Conservation (phyloP, 1,140 invertebrate genomes). For the roundworm (Caenorhabditis elegans) region DNA sequence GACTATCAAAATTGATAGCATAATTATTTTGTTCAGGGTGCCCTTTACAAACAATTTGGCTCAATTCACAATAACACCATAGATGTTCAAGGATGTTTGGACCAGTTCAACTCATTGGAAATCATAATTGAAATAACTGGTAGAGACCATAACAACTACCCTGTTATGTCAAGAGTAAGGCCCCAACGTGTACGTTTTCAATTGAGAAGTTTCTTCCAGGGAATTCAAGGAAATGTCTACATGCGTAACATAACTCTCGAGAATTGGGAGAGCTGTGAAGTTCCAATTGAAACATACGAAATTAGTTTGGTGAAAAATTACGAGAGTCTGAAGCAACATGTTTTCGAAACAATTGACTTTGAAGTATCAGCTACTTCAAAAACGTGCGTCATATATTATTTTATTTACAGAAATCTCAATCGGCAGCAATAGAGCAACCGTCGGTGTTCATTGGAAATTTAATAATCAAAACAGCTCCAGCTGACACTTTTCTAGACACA, state of each 20-base stretch:
- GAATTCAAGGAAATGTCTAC: conserved; percentile 3
- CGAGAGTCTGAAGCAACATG: background rate
- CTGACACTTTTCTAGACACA: conserved; percentile 37
- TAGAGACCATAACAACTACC: background rate
- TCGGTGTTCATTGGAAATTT: conserved; percentile 32
- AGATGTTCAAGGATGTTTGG: background rate
- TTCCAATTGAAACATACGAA: background rate
- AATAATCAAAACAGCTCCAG: background rate
- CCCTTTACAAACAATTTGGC: background rate
- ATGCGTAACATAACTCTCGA: background rate
- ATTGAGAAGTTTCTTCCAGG: background rate
- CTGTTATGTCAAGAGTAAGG: background rate
- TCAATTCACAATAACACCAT: background rate
- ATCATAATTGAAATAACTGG: background rate
- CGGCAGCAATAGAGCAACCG: background rate
- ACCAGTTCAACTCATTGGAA: conserved; percentile 1
- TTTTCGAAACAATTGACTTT: background rate
- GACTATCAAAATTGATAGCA: too few species aligned
- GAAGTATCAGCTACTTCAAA: background rate
- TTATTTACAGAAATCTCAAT: background rate
- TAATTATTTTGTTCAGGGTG: too few species aligned
- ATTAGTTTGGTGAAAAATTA: background rate
- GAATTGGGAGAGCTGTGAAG: conserved; percentile 18
- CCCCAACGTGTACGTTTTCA: background rate
- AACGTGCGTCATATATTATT: too few species aligned